Percentiles rank a stretch among this genome's conserved stretches.
Evolutionary conservation across 2,113 vertebrate genomes (phyloP).

Genomic region (Beaufortia kweichowensis): DNA sequence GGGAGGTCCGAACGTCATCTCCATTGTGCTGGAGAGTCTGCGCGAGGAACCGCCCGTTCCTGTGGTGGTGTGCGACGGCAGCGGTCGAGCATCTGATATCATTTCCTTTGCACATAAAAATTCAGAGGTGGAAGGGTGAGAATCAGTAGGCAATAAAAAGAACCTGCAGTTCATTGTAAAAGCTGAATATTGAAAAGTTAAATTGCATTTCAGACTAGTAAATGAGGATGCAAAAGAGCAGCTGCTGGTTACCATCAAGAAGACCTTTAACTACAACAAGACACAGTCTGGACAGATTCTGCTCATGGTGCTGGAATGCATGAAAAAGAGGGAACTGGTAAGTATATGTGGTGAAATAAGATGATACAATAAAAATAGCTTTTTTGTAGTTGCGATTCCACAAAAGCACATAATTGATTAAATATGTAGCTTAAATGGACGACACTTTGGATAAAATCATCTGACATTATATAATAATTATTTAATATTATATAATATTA

Average conservation of each 20-base stretch:
- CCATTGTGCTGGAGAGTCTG: slow-evolving; percentile 90
- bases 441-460: no score
- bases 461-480: no score
- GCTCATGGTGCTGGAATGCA: slow-evolving; percentile 91
- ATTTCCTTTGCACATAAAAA: slow-evolving; percentile 96
- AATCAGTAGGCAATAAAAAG: not conserved
- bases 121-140: slow-evolving; percentile 92
- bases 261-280: slow-evolving; percentile 94
- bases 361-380: not conserved
- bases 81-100: slow-evolving; percentile 90
- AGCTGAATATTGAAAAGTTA: not conserved
- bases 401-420: no score
- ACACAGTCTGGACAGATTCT: slow-evolving; percentile 91
- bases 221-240: slow-evolving; percentile 91
- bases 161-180: not conserved
- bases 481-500: no score
- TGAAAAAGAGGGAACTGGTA: slow-evolving; percentile 97
- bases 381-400: no score
- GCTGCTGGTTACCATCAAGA: slow-evolving; percentile 95
- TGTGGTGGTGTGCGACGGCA: slow-evolving; percentile 95
- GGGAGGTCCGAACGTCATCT: slow-evolving; percentile 94
- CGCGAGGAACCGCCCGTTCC: slow-evolving; percentile 94
- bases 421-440: no score
- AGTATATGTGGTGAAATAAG: slow-evolving; percentile 66
- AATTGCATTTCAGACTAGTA: slow-evolving; percentile 74